These are phyloP conservation scores for Atethmia centrago DNA, from an alignment of 2,888 invertebrate species.

Conservation along the genomic window DNA sequence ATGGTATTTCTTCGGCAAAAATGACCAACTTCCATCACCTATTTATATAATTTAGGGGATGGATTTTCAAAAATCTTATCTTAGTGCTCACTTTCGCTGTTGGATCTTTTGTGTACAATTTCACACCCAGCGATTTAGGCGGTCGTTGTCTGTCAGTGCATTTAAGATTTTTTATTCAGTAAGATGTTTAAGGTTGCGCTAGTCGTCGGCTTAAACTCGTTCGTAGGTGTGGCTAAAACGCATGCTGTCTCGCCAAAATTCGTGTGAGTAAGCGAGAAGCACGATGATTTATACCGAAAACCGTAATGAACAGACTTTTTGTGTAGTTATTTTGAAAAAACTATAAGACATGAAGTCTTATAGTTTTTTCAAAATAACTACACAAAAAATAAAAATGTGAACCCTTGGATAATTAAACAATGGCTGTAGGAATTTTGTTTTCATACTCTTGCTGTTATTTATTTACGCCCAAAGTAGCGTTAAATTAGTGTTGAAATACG, in stretches of 20 bases:
- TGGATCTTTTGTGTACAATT: not conserved
- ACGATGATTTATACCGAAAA: not conserved
- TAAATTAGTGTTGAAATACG: not conserved
- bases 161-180: no score
- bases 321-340: not conserved
- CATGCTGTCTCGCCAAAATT: not conserved
- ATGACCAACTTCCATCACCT: not conserved
- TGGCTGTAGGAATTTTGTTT: not conserved
- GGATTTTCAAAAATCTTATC: not conserved
- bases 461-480: not conserved
- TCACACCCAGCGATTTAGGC: not conserved
- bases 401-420: not conserved
- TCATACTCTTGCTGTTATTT: not conserved
- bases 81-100: no score
- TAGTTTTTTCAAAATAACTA: not conserved
- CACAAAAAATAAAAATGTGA: not conserved
- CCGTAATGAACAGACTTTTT: not conserved
- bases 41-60: not conserved
- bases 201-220: not conserved
- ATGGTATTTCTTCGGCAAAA: not conserved
- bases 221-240: not conserved
- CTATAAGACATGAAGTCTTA: no score
- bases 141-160: no score
- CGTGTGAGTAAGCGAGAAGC: not conserved
- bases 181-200: not conserved